Conservation (phyloP, 2,888 invertebrate species). For the Carabus problematicus region DNA sequence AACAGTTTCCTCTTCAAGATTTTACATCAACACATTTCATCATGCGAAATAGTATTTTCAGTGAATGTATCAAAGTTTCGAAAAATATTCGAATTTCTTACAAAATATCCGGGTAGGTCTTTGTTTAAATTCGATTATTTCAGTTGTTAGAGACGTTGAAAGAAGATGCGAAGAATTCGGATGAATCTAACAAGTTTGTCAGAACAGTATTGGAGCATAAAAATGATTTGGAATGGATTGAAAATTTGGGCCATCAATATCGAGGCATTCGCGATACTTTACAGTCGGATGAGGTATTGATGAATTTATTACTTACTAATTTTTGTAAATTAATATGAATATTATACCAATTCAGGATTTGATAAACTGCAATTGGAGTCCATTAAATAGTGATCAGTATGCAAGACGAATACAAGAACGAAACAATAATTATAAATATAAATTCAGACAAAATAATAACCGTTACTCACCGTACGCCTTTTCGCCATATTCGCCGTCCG, state of each 20-base stretch:
- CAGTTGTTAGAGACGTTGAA: slow-evolving; percentile 12
- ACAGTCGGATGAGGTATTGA: background rate
- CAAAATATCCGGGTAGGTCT: background rate
- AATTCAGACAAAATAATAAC: too few relatives aligned
- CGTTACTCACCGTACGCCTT: background rate
- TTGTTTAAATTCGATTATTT: background rate
- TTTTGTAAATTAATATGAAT: too few relatives aligned
- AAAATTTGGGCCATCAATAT: slow-evolving; percentile 14
- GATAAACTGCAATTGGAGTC: too few relatives aligned
- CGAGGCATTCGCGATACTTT: background rate
- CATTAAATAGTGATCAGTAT: too few relatives aligned
- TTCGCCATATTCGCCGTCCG: background rate
- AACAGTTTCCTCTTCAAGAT: too few relatives aligned
- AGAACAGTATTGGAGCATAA: slow-evolving; percentile 52
- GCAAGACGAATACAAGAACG: too few relatives aligned
- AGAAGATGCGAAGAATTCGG: slow-evolving; percentile 48
- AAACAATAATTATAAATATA: too few relatives aligned
- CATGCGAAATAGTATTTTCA: too few relatives aligned
- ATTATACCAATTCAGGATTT: too few relatives aligned
- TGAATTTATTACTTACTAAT: too few relatives aligned
- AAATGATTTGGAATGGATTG: slow-evolving; percentile 54
- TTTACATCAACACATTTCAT: too few relatives aligned
- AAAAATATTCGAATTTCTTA: background rate
- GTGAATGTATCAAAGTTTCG: too few relatives aligned
- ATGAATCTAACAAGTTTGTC: slow-evolving; percentile 55